Conservation (phyloP, 2,797 vertebrate genomes). For the Callimico goeldii region DNA sequence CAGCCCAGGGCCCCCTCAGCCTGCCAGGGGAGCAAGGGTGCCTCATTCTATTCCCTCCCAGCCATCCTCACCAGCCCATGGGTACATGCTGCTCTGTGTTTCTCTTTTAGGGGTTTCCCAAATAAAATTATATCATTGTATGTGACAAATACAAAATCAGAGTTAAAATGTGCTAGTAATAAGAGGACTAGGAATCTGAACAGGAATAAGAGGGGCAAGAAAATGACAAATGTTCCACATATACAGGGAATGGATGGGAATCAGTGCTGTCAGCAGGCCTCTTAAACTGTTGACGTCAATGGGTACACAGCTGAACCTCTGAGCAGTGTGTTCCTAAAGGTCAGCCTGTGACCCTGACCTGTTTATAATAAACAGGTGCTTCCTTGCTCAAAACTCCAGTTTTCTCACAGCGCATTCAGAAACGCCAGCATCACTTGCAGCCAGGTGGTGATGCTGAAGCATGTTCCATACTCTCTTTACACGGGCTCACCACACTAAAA, state of each 20-base stretch:
- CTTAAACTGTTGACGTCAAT: rapidly evolving
- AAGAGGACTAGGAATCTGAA: not conserved
- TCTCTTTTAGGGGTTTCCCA: not conserved
- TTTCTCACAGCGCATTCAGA: not conserved
- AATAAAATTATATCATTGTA: not conserved
- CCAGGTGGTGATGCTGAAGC: rapidly evolving
- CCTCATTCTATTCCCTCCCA: not conserved
- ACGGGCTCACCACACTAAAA: rapidly evolving
- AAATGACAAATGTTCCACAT: not conserved
- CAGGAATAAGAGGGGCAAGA: not conserved
- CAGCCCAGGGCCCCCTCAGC: not conserved
- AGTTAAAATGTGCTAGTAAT: not conserved
- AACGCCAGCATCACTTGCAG: not conserved
- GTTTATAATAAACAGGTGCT: not conserved
- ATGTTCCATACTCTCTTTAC: rapidly evolving
- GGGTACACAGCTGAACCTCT: not conserved
- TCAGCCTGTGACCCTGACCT: not conserved
- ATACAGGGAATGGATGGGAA: not conserved
- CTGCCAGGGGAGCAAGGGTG: not conserved
- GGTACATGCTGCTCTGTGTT: rapidly evolving
- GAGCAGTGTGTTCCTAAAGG: not conserved
- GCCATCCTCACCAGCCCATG: not conserved
- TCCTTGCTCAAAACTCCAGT: not conserved
- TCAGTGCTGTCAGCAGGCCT: rapidly evolving
- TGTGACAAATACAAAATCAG: not conserved